phyloP scores from a whole-genome alignment of 2,797 vertebrate species.

The Philypnodon macrostomus region DNA sequence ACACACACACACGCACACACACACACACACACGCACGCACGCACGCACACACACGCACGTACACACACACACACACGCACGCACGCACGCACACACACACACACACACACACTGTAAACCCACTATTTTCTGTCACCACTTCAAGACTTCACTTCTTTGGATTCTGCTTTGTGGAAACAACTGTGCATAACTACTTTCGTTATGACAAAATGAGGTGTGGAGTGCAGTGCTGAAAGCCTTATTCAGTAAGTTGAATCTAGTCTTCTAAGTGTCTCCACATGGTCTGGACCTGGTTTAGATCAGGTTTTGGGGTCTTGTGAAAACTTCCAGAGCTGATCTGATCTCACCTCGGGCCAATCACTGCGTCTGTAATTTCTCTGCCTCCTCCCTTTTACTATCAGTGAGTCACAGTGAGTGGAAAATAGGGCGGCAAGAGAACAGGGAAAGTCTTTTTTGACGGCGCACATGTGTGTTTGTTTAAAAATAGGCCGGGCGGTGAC shows the following conservation, averaged over 20 bases:
- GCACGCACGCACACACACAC: too few species aligned
- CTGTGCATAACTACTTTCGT: too few species aligned
- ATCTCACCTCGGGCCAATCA: slow-evolving; percentile 38
- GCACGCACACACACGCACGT: too few species aligned
- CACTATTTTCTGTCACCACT: too few species aligned
- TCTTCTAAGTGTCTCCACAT: slow-evolving; percentile 67
- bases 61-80: too few species aligned
- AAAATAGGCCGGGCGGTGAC: slow-evolving; percentile 55
- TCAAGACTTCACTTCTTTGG: too few species aligned
- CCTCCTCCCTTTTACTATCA: slow-evolving; percentile 55
- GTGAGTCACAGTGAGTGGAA: slow-evolving; percentile 63
- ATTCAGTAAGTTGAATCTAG: slow-evolving; percentile 61
- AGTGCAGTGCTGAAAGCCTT: slow-evolving; percentile 38
- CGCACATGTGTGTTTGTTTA: slow-evolving; percentile 71
- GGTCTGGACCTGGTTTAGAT: slow-evolving; percentile 49
- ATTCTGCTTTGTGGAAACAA: too few species aligned
- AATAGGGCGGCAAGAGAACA: slow-evolving; percentile 44
- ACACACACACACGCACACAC: too few species aligned
- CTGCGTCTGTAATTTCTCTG: slow-evolving; percentile 14
- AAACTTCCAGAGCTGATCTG: slow-evolving; percentile 41
- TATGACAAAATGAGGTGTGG: slow-evolving; percentile 9
- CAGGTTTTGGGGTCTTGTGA: slow-evolving; percentile 55
- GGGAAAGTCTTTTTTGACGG: slow-evolving; percentile 67
- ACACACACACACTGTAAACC: too few species aligned
- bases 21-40: too few species aligned